These are phyloP conservation scores for Halcyon senegalensis DNA, from an alignment of 2,113 vertebrate species.

Conservation along the genomic window DNA sequence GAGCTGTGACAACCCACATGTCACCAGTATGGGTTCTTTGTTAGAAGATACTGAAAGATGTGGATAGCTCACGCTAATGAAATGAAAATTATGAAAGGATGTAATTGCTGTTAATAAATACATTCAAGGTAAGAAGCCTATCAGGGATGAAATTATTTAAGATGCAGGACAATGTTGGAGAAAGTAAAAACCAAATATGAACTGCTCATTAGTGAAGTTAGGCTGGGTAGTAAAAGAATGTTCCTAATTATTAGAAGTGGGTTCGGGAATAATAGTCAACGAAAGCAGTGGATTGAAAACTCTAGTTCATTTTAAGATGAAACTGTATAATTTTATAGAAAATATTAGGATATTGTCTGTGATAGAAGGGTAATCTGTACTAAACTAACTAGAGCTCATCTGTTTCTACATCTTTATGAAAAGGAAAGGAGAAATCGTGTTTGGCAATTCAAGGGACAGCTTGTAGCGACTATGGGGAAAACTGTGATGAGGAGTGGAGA, in stretches of 20 bases:
- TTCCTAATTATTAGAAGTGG: not conserved
- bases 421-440: not conserved
- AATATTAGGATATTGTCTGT: not conserved
- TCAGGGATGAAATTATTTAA: not conserved
- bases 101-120: not conserved
- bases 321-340: not conserved
- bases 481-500: not conserved
- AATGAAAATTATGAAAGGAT: not conserved
- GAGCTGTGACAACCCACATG: not conserved
- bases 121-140: not conserved
- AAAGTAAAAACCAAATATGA: not conserved
- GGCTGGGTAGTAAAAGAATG: not conserved
- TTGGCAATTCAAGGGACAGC: not conserved
- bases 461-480: not conserved
- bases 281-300: not conserved
- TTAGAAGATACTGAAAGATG: not conserved
- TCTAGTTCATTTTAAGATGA: not conserved
- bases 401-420: not conserved
- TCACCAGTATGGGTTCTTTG: not conserved
- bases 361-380: not conserved
- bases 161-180: not conserved
- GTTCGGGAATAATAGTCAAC: not conserved
- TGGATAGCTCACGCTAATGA: not conserved
- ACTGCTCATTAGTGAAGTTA: not conserved
- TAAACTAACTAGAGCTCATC: not conserved